These are phyloP conservation scores for Drosophila takahashii DNA, from an alignment of 1,140 invertebrate genomes.

Conservation along the genomic window DNA sequence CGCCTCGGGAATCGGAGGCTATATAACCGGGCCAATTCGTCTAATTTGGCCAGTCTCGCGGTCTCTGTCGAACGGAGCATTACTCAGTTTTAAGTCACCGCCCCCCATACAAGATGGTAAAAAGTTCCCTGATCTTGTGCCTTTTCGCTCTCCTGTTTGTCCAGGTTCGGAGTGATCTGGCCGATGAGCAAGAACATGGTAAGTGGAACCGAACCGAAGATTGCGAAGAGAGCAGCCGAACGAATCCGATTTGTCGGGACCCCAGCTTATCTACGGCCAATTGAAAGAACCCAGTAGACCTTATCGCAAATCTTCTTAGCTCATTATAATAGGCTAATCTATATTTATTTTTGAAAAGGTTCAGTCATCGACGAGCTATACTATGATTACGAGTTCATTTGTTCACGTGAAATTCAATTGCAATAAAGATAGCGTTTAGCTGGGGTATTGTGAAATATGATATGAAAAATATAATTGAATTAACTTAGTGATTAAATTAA, in stretches of 20 bases:
- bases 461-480: too few species aligned
- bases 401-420: slow-evolving; percentile 9
- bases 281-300: not conserved
- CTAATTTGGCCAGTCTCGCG: slow-evolving; percentile 43
- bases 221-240: not conserved
- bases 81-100: slow-evolving; percentile 12
- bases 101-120: slow-evolving; percentile 36
- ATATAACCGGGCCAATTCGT: slow-evolving; percentile 55
- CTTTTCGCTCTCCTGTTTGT: slow-evolving; percentile 23
- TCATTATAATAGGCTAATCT: slow-evolving; percentile 16
- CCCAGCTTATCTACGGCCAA: slow-evolving; percentile 25
- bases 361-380: not conserved
- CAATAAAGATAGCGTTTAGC: not conserved
- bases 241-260: slow-evolving; percentile 23
- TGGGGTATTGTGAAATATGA: too few species aligned
- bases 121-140: slow-evolving; percentile 8
- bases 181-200: slow-evolving; percentile 53
- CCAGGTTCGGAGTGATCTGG: slow-evolving; percentile 20
- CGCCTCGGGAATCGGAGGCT: slow-evolving; percentile 24
- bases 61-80: slow-evolving; percentile 21
- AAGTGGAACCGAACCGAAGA: slow-evolving; percentile 7
- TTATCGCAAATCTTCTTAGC: slow-evolving; percentile 24
- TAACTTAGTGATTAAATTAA: too few species aligned
- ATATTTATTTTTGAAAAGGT: slow-evolving; percentile 11
- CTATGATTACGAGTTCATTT: not conserved